Percentiles rank a stretch among this genome's conserved stretches.
Evolutionary conservation across 1,140 invertebrate genomes (phyloP).

Genomic region (Ditylenchus dipsaci): DNA sequence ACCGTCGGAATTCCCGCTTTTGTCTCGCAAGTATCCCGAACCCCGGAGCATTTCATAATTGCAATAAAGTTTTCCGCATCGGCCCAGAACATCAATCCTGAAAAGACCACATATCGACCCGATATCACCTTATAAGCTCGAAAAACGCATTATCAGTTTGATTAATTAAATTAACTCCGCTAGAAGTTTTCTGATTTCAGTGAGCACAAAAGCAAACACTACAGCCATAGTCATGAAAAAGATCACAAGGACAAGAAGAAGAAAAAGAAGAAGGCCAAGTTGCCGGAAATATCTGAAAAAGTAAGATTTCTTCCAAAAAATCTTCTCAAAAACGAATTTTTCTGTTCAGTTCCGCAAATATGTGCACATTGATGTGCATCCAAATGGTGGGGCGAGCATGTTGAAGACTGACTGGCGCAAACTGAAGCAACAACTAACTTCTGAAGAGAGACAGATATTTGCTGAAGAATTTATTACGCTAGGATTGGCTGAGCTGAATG

Average conservation of each 20-base stretch:
- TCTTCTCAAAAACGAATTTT: no score
- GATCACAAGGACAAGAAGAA: slow-evolving; percentile 20
- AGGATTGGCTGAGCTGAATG: slow-evolving; percentile 57
- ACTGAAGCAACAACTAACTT: slow-evolving; percentile 68
- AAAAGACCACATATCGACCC: no score
- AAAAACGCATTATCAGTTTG: no score
- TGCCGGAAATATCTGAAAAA: slow-evolving; percentile 31
- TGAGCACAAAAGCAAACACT: background rate
- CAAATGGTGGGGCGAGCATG: slow-evolving; percentile 88
- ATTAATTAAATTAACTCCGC: no score
- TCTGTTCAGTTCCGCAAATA: slow-evolving; percentile 62
- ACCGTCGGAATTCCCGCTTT: no score
- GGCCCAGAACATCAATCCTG: no score
- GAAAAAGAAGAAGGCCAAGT: slow-evolving; percentile 23
- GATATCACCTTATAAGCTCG: no score
- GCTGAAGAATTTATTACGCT: slow-evolving; percentile 83
- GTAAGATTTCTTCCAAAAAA: slow-evolving; percentile 10
- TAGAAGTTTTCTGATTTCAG: background rate
- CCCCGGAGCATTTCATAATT: no score
- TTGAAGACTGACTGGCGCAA: slow-evolving; percentile 89
- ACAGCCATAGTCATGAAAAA: background rate
- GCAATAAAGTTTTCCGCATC: no score
- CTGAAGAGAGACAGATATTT: slow-evolving; percentile 73
- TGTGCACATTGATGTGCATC: slow-evolving; percentile 81
- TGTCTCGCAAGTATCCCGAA: no score